phyloP scores from a whole-genome alignment of 2,888 invertebrate species.

The Caenorhabditis afra region DNA sequence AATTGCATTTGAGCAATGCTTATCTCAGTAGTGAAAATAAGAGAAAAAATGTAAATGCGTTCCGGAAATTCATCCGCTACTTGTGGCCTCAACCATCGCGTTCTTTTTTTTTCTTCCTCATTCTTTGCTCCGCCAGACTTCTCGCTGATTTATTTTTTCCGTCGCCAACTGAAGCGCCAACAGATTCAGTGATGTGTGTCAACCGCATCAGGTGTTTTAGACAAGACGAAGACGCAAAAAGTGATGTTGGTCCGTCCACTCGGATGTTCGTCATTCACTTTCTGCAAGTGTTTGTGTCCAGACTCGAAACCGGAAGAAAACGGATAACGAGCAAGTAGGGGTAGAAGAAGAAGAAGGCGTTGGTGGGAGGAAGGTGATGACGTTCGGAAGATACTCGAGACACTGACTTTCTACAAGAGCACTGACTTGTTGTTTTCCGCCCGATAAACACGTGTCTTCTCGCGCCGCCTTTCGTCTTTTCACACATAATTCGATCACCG shows the following conservation, averaged over 20 bases:
- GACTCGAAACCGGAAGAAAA: background rate
- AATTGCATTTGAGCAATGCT: conserved; percentile 53
- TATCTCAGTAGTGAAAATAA: background rate
- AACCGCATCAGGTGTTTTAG: conserved; percentile 46
- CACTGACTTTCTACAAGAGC: conserved; percentile 28
- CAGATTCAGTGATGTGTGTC: conserved; percentile 41
- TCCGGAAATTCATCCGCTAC: conserved; percentile 55
- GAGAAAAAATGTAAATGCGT: conserved; percentile 51
- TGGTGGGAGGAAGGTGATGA: conserved; percentile 13
- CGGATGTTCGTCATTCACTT: background rate
- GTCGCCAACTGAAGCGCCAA: conserved; percentile 12
- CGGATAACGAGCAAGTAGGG: background rate
- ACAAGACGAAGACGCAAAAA: conserved; percentile 36
- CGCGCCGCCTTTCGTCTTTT: conserved; percentile 18
- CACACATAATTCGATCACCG: conserved; percentile 35
- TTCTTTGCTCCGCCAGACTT: conserved; percentile 17
- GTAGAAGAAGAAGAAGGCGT: too few species aligned
- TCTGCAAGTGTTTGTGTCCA: conserved; percentile 5
- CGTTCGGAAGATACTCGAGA: conserved; percentile 6
- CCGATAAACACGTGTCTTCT: conserved; percentile 23
- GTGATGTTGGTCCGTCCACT: conserved; percentile 15
- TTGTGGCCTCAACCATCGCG: conserved; percentile 17
- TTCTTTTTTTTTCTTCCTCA: conserved; percentile 35
- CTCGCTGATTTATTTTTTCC: conserved; percentile 53
- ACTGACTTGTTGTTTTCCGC: conserved; percentile 4